Conservation (phyloP, 2,888 invertebrate species). For the Perizoma flavofasciatum region DNA sequence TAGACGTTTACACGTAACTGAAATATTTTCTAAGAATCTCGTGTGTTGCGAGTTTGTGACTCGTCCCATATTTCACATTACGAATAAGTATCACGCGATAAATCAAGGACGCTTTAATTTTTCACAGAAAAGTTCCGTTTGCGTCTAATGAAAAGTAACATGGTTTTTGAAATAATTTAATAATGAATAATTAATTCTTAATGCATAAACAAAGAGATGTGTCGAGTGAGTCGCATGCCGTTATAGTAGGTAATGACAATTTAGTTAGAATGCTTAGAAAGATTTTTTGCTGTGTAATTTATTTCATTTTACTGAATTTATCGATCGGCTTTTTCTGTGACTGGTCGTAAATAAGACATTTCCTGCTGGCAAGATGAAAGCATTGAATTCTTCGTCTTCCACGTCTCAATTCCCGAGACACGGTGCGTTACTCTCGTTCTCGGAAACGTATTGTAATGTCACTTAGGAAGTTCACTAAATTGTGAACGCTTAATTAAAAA, state of each 20-base stretch:
- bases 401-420: slow-evolving; percentile 42
- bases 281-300: not conserved
- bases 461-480: slow-evolving; percentile 26
- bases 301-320: slow-evolving; percentile 18
- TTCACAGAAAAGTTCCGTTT: slow-evolving; percentile 34
- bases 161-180: slow-evolving; percentile 26
- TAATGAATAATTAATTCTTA: too few species aligned
- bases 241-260: too few species aligned
- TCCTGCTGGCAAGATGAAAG: slow-evolving; percentile 68
- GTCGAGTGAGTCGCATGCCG: too few species aligned
- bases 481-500: slow-evolving; percentile 26
- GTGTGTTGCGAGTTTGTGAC: slow-evolving; percentile 24
- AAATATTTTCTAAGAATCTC: slow-evolving; percentile 41
- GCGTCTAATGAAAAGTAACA: slow-evolving; percentile 38
- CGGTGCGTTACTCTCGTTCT: slow-evolving; percentile 28
- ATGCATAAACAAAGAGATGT: too few species aligned
- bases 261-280: too few species aligned
- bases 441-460: slow-evolving; percentile 33
- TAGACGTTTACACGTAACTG: slow-evolving; percentile 52
- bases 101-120: slow-evolving; percentile 57
- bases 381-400: slow-evolving; percentile 59
- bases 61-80: slow-evolving; percentile 40
- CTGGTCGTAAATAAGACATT: slow-evolving; percentile 59
- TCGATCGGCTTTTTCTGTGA: slow-evolving; percentile 32
- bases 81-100: slow-evolving; percentile 43